Base-by-base conservation (phyloP, 1,140 invertebrate species). In the Thaumatotibia leucotreta region DNA sequence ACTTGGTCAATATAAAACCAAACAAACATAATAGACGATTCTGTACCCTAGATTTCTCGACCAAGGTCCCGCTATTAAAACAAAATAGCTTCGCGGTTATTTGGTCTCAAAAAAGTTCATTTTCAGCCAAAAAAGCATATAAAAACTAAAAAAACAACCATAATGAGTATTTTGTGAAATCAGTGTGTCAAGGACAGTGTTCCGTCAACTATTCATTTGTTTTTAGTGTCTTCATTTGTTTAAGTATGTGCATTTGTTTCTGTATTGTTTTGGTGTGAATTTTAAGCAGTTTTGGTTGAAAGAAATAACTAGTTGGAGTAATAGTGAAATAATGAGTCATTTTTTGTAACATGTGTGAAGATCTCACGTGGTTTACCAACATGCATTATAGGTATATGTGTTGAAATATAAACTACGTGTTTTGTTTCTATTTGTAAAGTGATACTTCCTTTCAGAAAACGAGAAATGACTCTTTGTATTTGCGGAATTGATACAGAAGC, bases 181-280 rank as follows among this genome's bases (percentile, higher is more conserved):
- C 23, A 58, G 10, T 31, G 4, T 24, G 52, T 29, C 52, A 58
- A 58, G 52, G 52, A 14, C 50, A 14, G 2, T 14, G 23, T 14
- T n/a, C 52, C 14, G 52, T 31, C n/a, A 58, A 58, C 23, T 58
- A 29, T 29, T 24, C 50, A 54, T 54, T 58, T 58, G 50, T n/a
- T n/a, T n/a, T n/a, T 14, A 58, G 14, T 58, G 9, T 27, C 10
- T 58, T 31, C 52, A 58, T 58, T 58, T 5, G 24, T 58, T 58
- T 58, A 17, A n/a, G 24, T n/a, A n/a, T n/a, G n/a, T n/a, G n/a
- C n/a, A n/a, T n/a, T n/a, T n/a, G n/a, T n/a, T n/a, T n/a, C n/a
- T n/a, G n/a, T 14, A 58, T 58, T 58, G 27, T 58, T 14, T 33
- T 62, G 5, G 50, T n/a, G 20, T 20, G 39, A 45, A 45, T 45